Base-by-base conservation (phyloP, 2,113 vertebrate genomes). In the Microtus oregoni region DNA sequence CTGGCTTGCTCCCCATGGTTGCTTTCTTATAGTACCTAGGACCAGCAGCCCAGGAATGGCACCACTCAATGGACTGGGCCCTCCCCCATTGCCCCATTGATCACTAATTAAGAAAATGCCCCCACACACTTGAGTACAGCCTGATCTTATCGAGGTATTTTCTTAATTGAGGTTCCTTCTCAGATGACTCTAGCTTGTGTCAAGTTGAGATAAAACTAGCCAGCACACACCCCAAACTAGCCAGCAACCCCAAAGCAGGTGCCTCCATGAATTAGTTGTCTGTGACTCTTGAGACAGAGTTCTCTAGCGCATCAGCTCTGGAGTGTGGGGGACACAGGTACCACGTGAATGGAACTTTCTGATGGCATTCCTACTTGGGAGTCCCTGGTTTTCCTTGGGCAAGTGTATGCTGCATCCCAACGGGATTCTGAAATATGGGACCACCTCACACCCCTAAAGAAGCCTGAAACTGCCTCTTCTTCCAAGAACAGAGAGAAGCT, bases 371-470 rank as follows among this genome's bases (percentile, higher is more conserved):
- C 58, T 47, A 7, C 38, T 11, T 50, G 28, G 24, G 13, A 70
- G 44, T 9, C 52, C 58, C 24, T 3, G 3, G 13, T 20, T 78
- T 7, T 75, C 47, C 73, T 28, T 28, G 35, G 70, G 58, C 2
- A 10, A 41, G 12, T 7, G 0, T 0, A 32, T n/a, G 38, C 28
- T 7, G 5, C 26, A 14, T 19, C 17, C 76, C 32, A 4, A 0
- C 38, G 88, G 87, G 52, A 20, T 52, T 76, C 68, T 26, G 72
- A 68, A 70, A 30, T 14, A 5, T 0, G 50, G 65, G 65, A 32
- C 14, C 12, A n/a, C 50, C 44, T 58, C 32, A 7, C 3, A 0
- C 5, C 32, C 68, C 28, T 2, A 3, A 55, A 55, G 89, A 67
- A 70, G n/a, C 22, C 28, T 0, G 0, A 47, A 8, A 32, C 10